A percentile compares a stretch with the other conserved stretches of the same genome.
phyloP scores from a whole-genome alignment of 2,113 vertebrate species.

The Xiphophorus couchianus region DNA sequence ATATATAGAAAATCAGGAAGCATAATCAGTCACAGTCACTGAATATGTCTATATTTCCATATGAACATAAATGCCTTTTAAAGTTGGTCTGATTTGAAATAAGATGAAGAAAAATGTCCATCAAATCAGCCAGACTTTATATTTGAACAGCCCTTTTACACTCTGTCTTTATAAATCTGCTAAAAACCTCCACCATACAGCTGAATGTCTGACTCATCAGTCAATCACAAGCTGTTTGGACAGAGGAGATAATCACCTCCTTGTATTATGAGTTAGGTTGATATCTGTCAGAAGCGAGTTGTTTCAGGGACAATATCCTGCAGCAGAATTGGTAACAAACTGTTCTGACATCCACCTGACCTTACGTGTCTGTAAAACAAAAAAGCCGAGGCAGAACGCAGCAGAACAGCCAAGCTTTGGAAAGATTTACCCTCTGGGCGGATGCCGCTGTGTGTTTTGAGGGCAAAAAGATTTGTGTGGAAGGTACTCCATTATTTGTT shows the following conservation, averaged over 20 bases:
- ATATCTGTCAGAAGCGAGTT: slow-evolving; percentile 18
- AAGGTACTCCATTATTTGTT: background rate
- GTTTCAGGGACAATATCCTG: slow-evolving; percentile 11
- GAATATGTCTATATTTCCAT: background rate
- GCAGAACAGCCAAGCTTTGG: background rate
- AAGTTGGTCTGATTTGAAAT: background rate
- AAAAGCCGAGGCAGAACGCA: background rate
- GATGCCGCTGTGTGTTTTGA: background rate
- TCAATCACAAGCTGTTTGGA: slow-evolving; percentile 22
- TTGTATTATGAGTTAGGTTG: background rate
- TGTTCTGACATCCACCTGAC: slow-evolving; percentile 25
- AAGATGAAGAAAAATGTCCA: too few relatives aligned
- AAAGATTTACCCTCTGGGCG: slow-evolving; percentile 1
- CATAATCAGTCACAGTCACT: background rate
- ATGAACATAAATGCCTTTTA: background rate
- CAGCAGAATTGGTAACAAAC: slow-evolving; percentile 17
- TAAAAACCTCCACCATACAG: background rate
- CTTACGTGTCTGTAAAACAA: slow-evolving; percentile 28
- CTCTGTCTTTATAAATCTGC: background rate
- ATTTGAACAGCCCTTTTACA: background rate
- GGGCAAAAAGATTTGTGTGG: background rate
- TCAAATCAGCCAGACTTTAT: too few relatives aligned
- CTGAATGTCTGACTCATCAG: slow-evolving; percentile 6
- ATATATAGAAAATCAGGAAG: background rate
- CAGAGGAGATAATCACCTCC: slow-evolving; percentile 3